Percentiles rank a stretch among this genome's conserved stretches.
phyloP scores from a whole-genome alignment of 2,113 vertebrate genomes.

The Drymodes brunneopygia region DNA sequence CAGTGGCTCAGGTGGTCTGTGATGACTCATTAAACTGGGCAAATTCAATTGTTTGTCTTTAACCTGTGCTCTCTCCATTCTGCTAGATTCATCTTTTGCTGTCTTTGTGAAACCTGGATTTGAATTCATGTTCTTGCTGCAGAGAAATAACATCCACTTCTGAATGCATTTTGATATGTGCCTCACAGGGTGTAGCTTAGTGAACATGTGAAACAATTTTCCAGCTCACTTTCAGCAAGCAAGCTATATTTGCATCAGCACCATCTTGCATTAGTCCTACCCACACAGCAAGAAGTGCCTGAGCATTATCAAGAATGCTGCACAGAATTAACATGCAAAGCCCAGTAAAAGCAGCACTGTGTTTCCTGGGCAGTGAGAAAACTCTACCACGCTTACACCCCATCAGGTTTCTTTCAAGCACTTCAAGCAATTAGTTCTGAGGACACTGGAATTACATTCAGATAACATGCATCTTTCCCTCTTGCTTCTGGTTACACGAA shows the following conservation, averaged over 20 bases:
- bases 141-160: neutral
- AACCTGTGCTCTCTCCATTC: neutral
- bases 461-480: neutral
- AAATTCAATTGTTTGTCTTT: neutral
- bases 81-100: neutral
- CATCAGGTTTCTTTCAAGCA: neutral
- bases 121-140: neutral
- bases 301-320: neutral
- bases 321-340: neutral
- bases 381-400: neutral
- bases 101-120: neutral
- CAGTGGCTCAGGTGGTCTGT: neutral
- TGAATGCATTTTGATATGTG: neutral
- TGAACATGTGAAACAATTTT: neutral
- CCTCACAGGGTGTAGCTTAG: neutral
- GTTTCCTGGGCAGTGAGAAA: neutral
- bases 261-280: slow-evolving; percentile 42
- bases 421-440: neutral
- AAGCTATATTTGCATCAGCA: slow-evolving; percentile 20
- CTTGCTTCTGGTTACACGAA: neutral
- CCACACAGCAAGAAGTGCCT: slow-evolving; percentile 10
- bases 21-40: neutral
- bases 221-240: neutral
- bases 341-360: neutral
- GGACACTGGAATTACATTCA: neutral